These are phyloP conservation scores for Byasa hedistus DNA, from an alignment of 2,888 invertebrate genomes.

Conservation along the genomic window DNA sequence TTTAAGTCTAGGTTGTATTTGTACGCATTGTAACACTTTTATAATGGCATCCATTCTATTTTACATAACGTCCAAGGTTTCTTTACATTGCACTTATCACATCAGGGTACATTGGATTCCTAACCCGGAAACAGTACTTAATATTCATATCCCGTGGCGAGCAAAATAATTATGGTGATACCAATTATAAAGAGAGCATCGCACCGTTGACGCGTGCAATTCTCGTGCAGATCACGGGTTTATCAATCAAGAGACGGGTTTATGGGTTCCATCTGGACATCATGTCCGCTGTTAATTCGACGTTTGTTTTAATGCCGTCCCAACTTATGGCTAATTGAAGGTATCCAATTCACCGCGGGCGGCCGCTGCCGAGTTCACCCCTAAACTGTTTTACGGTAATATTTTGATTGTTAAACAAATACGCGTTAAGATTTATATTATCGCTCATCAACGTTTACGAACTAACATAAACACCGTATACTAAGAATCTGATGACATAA, in stretches of 20 bases:
- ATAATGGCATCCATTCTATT: too few relatives aligned
- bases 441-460: neutral
- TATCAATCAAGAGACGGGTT: conserved; percentile 64
- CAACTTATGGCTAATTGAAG: conserved; percentile 49
- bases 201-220: conserved; percentile 38
- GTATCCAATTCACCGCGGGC: conserved; percentile 55
- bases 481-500: conserved; percentile 14
- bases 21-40: too few relatives aligned
- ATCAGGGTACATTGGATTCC: too few relatives aligned
- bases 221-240: conserved; percentile 40
- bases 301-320: conserved; percentile 55
- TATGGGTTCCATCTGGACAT: conserved; percentile 48
- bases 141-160: too few relatives aligned
- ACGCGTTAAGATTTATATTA: conserved; percentile 15
- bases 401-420: conserved; percentile 28
- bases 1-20: too few relatives aligned
- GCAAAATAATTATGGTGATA: conserved; percentile 8
- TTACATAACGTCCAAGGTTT: too few relatives aligned
- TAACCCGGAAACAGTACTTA: too few relatives aligned
- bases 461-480: conserved; percentile 7
- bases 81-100: too few relatives aligned
- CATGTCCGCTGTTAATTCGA: conserved; percentile 44
- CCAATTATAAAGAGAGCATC: conserved; percentile 49
- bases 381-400: conserved; percentile 51
- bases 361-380: conserved; percentile 61